phyloP scores from a whole-genome alignment of 2,888 invertebrate species.

The Xylota sylvarum region DNA sequence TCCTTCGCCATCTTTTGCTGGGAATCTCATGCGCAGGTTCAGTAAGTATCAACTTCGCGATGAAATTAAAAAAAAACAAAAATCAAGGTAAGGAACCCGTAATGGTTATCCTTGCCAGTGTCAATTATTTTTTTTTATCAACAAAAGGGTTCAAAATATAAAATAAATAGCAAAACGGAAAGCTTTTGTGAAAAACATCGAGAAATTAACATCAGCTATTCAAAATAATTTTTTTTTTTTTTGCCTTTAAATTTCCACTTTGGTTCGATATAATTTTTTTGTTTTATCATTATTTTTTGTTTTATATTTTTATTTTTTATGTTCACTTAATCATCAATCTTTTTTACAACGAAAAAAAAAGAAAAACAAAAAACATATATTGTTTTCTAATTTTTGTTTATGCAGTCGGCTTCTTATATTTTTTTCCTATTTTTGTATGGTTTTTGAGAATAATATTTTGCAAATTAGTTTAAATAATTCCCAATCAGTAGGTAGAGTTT shows the following conservation, averaged over 20 bases:
- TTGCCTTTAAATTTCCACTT: conserved; percentile 67
- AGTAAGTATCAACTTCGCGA: conserved; percentile 90
- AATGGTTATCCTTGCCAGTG: conserved; percentile 30
- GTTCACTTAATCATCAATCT: conserved; percentile 42
- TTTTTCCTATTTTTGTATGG: conserved; percentile 46
- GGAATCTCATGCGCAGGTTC: conserved; percentile 93
- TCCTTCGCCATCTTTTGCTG: conserved; percentile 87
- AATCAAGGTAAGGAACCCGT: conserved; percentile 40
- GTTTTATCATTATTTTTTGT: conserved; percentile 6
- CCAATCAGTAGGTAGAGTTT: conserved; percentile 59
- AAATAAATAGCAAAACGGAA: conserved; percentile 71
- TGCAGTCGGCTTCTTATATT: conserved; percentile 68
- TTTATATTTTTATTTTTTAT: conserved; percentile 16
- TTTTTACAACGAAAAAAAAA: conserved; percentile 6
- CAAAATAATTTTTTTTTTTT: conserved; percentile 1
- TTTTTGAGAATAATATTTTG: conserved; percentile 56
- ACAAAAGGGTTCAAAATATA: conserved; percentile 31
- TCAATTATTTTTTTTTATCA: background rate
- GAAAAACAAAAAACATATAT: conserved; percentile 4
- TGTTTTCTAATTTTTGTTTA: conserved; percentile 27
- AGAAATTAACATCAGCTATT: conserved; percentile 42
- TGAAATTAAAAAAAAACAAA: conserved; percentile 22
- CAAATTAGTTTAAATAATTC: conserved; percentile 43
- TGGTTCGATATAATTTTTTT: conserved; percentile 50
- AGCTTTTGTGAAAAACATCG: conserved; percentile 73